phyloP scores from a whole-genome alignment of 2,888 invertebrate species.

The Nemapogon koenigi region DNA sequence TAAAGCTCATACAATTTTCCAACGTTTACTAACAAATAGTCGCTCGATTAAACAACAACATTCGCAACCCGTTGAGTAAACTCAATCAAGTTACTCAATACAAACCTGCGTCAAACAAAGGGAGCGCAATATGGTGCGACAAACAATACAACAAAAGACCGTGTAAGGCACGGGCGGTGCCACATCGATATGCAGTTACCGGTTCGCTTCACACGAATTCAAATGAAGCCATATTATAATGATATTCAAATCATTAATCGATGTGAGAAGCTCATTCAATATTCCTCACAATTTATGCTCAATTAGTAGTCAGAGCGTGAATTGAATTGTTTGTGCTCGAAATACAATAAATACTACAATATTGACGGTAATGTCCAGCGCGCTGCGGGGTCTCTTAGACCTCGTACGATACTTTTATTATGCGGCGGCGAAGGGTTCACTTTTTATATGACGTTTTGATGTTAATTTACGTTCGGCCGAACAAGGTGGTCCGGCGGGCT shows the following conservation, averaged over 20 bases:
- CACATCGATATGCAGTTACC: conserved; percentile 42
- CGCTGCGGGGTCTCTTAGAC: conserved; percentile 37
- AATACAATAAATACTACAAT: conserved; percentile 62
- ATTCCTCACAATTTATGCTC: conserved; percentile 59
- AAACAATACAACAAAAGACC: conserved; percentile 26
- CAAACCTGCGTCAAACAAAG: background rate
- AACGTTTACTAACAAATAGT: conserved; percentile 5
- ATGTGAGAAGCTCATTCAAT: conserved; percentile 56
- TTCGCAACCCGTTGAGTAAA: conserved; percentile 1
- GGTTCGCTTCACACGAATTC: conserved; percentile 38
- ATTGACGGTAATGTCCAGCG: conserved; percentile 59
- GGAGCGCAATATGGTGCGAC: conserved; percentile 1
- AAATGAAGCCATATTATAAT: conserved; percentile 53
- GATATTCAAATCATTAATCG: conserved; percentile 49
- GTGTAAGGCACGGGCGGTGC: conserved; percentile 30
- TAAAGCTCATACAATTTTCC: too few species aligned
- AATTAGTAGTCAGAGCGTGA: conserved; percentile 59
- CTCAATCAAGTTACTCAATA: conserved; percentile 5
- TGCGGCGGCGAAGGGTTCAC: conserved; percentile 52
- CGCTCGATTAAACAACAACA: conserved; percentile 3
- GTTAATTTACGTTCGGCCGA: conserved; percentile 45
- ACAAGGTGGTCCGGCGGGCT: conserved; percentile 50
- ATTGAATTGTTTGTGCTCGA: conserved; percentile 62
- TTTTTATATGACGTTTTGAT: conserved; percentile 53
- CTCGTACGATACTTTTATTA: conserved; percentile 30